These are phyloP conservation scores for Callosobruchus maculatus DNA, from an alignment of 2,888 invertebrate genomes.

Conservation along the genomic window DNA sequence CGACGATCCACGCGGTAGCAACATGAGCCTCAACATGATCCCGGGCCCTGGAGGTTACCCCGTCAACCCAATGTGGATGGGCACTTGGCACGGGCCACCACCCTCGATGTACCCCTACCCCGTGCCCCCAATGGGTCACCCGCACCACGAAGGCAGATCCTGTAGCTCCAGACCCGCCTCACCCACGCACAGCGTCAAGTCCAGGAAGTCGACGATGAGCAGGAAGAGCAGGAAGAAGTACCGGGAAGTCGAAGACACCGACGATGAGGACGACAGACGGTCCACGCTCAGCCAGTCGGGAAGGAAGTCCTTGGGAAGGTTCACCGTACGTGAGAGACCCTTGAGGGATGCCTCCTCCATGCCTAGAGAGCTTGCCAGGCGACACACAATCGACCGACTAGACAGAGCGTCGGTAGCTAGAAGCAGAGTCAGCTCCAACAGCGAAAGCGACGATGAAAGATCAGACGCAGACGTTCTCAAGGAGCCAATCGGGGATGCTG, in stretches of 20 bases:
- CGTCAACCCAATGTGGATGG: slow-evolving; percentile 50
- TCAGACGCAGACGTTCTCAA: slow-evolving; percentile 28
- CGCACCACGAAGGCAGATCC: slow-evolving; percentile 54
- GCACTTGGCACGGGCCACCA: slow-evolving; percentile 48
- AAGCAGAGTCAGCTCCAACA: slow-evolving; percentile 36
- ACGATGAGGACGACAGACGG: slow-evolving; percentile 43
- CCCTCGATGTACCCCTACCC: slow-evolving; percentile 44
- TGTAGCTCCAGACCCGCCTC: slow-evolving; percentile 64
- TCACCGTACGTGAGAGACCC: slow-evolving; percentile 29
- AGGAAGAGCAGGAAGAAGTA: slow-evolving; percentile 53
- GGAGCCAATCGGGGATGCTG: slow-evolving; percentile 26
- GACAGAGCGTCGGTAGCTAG: slow-evolving; percentile 33
- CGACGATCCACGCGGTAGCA: slow-evolving; percentile 50
- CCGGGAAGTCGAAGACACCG: slow-evolving; percentile 51
- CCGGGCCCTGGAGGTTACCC: slow-evolving; percentile 39
- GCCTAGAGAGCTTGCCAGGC: slow-evolving; percentile 37
- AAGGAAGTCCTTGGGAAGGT: slow-evolving; percentile 37
- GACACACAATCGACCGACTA: slow-evolving; percentile 29
- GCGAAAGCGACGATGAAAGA: slow-evolving; percentile 37
- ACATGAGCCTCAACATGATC: slow-evolving; percentile 54
- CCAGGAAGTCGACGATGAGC: slow-evolving; percentile 64
- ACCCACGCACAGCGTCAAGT: slow-evolving; percentile 66
- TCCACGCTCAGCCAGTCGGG: slow-evolving; percentile 43
- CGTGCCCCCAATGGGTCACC: slow-evolving; percentile 44
- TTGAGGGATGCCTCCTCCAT: slow-evolving; percentile 37